phyloP scores from a whole-genome alignment of 2,888 invertebrate genomes.

The Metopia argyrocephala region DNA sequence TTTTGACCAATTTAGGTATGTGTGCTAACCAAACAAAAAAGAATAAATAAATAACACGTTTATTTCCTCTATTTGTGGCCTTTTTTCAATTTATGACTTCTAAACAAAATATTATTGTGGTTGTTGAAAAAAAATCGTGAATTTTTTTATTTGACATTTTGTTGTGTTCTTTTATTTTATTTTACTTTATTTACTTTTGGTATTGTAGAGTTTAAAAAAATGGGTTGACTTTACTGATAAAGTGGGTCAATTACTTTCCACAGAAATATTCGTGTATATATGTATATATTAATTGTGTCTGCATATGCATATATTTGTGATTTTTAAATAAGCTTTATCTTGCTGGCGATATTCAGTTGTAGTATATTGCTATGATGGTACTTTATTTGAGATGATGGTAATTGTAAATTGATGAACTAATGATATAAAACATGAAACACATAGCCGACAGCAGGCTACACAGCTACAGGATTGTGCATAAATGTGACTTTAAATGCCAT shows the following conservation, averaged over 20 bases:
- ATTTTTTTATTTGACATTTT: conserved; percentile 7
- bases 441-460: no score
- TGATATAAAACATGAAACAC: no score
- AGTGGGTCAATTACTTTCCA: conserved; percentile 39
- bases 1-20: conserved; percentile 42
- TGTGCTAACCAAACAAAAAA: conserved; percentile 13
- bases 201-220: neutral
- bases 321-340: no score
- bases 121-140: neutral
- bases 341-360: no score
- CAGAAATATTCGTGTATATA: neutral
- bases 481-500: no score
- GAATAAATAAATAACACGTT: neutral
- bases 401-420: no score
- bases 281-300: neutral
- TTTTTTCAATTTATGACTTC: conserved; percentile 14
- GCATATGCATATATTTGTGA: no score
- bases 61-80: conserved; percentile 38
- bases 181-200: neutral
- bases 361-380: no score
- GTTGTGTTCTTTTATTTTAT: neutral
- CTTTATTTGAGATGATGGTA: no score
- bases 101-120: neutral
- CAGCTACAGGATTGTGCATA: no score
- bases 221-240: conserved; percentile 16